phyloP scores from a whole-genome alignment of 2,888 invertebrate genomes.

The Leptogaster cylindrica region DNA sequence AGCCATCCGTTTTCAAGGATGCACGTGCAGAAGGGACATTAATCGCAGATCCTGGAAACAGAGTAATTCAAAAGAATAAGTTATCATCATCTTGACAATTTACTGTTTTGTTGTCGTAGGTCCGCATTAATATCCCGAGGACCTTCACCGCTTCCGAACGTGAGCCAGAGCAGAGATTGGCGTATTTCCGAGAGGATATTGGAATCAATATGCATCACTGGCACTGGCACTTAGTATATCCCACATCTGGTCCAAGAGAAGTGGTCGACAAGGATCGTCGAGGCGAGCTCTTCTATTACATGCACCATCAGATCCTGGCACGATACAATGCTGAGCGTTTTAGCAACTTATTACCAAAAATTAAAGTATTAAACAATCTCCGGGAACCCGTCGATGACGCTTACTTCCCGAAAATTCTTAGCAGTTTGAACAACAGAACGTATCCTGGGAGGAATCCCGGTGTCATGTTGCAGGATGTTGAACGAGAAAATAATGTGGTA shows the following conservation, averaged over 20 bases:
- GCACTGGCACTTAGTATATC: constrained; percentile 91
- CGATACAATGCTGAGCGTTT: constrained; percentile 80
- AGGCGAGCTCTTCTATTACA: constrained; percentile 76
- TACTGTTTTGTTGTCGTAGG: neutral
- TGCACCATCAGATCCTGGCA: constrained; percentile 70
- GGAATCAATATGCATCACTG: constrained; percentile 88
- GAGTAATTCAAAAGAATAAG: constrained; percentile 54
- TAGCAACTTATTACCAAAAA: constrained; percentile 71
- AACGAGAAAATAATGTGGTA: constrained; percentile 68
- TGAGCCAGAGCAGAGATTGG: constrained; percentile 80
- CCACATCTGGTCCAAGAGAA: constrained; percentile 68
- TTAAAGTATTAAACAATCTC: constrained; percentile 71
- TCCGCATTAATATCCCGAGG: constrained; percentile 69
- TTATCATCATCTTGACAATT: neutral
- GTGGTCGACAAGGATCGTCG: constrained; percentile 77
- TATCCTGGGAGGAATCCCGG: constrained; percentile 75
- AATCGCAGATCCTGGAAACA: constrained; percentile 63
- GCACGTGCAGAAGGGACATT: constrained; percentile 74
- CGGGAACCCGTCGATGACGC: constrained; percentile 75
- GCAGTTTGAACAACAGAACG: constrained; percentile 69
- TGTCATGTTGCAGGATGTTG: constrained; percentile 68
- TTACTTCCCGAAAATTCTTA: constrained; percentile 83
- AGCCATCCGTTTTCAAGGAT: constrained; percentile 72
- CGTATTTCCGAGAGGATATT: constrained; percentile 85
- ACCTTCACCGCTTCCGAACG: constrained; percentile 77